Evolutionary conservation across 1,140 invertebrate species (phyloP).

Genomic region (Drosophila pruinosa): DNA sequence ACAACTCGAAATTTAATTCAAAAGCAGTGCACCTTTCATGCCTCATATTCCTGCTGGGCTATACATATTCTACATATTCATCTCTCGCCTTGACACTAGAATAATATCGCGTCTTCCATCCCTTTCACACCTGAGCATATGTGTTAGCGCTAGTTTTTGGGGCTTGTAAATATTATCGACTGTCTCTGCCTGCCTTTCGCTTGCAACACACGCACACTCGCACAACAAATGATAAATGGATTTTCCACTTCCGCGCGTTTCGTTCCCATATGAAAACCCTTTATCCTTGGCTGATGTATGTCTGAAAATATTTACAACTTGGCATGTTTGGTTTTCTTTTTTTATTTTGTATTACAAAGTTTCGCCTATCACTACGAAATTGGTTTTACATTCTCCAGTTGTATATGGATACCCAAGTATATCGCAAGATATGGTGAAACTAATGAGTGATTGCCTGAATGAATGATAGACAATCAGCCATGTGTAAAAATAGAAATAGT

Average conservation of each 20-base stretch:
- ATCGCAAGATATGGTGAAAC: neutral
- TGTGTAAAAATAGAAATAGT: too few species aligned
- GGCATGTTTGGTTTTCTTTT: neutral
- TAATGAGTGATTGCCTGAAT: neutral
- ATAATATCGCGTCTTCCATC: neutral
- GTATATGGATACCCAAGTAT: too few species aligned
- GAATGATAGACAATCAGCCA: neutral
- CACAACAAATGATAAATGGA: constrained; percentile 36
- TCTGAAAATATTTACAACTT: neutral
- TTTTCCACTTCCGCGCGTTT: constrained; percentile 15
- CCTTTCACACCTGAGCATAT: constrained; percentile 9
- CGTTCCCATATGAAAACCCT: neutral
- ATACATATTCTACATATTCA: neutral
- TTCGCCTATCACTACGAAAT: neutral
- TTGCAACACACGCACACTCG: neutral
- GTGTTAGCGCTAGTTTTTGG: constrained; percentile 24
- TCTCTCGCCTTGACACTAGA: neutral
- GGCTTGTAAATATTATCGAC: constrained; percentile 34
- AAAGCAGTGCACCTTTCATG: neutral
- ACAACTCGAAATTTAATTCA: neutral
- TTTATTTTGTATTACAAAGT: neutral
- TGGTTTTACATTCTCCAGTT: too few species aligned
- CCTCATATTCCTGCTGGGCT: neutral
- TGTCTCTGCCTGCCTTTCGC: constrained; percentile 26
- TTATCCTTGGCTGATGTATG: constrained; percentile 18